These are phyloP conservation scores for Xenentodon cancila DNA, from an alignment of 2,797 vertebrate genomes.

Conservation along the genomic window DNA sequence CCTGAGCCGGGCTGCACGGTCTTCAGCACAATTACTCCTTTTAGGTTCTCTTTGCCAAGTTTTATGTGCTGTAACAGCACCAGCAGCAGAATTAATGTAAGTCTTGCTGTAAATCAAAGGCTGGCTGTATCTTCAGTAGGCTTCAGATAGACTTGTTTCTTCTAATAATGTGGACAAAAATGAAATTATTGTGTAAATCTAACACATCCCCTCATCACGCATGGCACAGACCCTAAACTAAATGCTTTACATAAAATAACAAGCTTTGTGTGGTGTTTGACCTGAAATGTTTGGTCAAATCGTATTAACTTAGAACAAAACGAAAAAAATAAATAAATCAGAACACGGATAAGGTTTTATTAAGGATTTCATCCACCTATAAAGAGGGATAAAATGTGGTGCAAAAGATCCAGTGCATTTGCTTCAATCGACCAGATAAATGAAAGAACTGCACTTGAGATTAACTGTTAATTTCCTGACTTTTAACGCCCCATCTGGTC, in stretches of 20 bases:
- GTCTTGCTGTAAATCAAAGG: too few relatives aligned
- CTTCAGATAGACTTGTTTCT: not conserved
- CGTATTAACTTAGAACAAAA: too few relatives aligned
- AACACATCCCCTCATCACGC: not conserved
- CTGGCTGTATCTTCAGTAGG: not conserved
- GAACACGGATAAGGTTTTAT: slow-evolving; percentile 14
- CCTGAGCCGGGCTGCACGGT: too few relatives aligned
- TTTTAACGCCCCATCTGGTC: slow-evolving; percentile 8
- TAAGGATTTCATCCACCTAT: not conserved
- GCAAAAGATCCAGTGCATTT: slow-evolving; percentile 12
- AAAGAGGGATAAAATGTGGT: slow-evolving; percentile 13
- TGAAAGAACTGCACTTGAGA: slow-evolving; percentile 23
- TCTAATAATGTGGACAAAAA: slow-evolving; percentile 4
- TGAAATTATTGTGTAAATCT: slow-evolving; percentile 17
- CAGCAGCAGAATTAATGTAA: too few relatives aligned
- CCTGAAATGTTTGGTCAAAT: slow-evolving; percentile 5
- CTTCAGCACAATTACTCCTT: too few relatives aligned
- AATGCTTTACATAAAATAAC: slow-evolving; percentile 19
- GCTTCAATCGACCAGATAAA: slow-evolving; percentile 35
- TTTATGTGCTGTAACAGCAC: too few relatives aligned
- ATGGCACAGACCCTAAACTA: slow-evolving; percentile 13
- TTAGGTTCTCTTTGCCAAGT: too few relatives aligned
- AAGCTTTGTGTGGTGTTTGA: slow-evolving; percentile 44
- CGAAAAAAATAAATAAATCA: not conserved
- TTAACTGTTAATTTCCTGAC: slow-evolving; percentile 37